Evolutionary conservation across 2,113 vertebrate species (phyloP), one percentile per base, ranked within the genome.

Genomic region (Sander vitreus): DNA sequence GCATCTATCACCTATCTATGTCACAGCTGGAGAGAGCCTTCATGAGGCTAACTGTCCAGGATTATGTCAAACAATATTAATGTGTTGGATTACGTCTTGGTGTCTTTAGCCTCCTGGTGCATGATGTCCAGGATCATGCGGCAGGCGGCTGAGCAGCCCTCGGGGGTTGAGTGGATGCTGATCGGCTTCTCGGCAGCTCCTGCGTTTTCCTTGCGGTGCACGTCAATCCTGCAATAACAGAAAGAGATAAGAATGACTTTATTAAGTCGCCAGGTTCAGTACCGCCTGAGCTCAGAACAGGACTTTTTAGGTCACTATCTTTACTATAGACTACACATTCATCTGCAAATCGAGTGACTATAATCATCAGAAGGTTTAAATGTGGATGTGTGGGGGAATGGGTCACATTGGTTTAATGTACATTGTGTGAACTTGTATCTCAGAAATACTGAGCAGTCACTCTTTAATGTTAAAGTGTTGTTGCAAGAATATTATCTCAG

Each of bases 31-130:
- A n/a, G 6, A 54, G 11, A 58, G 12, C 25, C 8, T 21, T 73
- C 11, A 1, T 45, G 8, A 8, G 33, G 6, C 48, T 5, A 5
- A 30, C 57, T 19, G 43, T 11, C 21, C 15, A 15, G 14, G 5
- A 19, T 51, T 8, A 5, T 14, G 30, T 14, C 39, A 13, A 2
- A 27, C 48, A 21, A n/a, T 12, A 12, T 59, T 0, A 6, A 6
- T 11, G 5, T 27, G 51, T 21, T 53, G 21, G 39, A 43, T 43
- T 93, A 99, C 97, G 97, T 97, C 94, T 99, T 99, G 88, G 97
- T 99, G 94, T 99, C 98, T 93, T 98, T 98, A 1, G 98, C 98
- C 87, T 99, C 98, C 93, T 99, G 97, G 30, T 98, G 97, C 98
- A 99, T 99, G 88, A 99, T 98, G 83, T 99, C 98, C 90, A 99